Conservation (phyloP, 2,888 invertebrate genomes). For the Andrena praecox region DNA sequence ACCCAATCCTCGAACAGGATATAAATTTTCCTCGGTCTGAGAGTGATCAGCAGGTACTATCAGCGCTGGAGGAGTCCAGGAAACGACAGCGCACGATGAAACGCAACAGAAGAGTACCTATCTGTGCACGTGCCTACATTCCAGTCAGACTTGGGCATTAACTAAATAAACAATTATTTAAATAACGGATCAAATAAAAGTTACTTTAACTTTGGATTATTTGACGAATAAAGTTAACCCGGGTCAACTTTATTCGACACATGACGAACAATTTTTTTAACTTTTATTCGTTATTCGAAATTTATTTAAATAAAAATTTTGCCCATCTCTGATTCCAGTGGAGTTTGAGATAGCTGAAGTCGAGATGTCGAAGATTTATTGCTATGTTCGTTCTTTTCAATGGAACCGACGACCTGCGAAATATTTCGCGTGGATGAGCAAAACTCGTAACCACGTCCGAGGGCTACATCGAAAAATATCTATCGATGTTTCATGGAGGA, state of each 20-base stretch:
- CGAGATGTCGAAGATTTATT: not conserved
- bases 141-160: too few species aligned
- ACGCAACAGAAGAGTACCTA: not conserved
- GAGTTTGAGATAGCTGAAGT: too few species aligned
- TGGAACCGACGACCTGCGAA: slow-evolving; percentile 5
- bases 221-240: too few species aligned
- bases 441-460: not conserved
- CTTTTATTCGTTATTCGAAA: too few species aligned
- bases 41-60: not conserved
- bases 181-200: too few species aligned
- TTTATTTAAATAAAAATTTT: too few species aligned
- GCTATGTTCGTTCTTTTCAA: not conserved
- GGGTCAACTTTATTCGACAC: too few species aligned
- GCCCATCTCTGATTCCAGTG: too few species aligned
- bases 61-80: not conserved
- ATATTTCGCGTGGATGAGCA: slow-evolving; percentile 1
- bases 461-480: slow-evolving; percentile 9
- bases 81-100: not conserved
- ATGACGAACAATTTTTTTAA: too few species aligned
- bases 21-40: not conserved
- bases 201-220: too few species aligned
- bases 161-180: too few species aligned
- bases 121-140: not conserved
- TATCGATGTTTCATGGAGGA: slow-evolving; percentile 14
- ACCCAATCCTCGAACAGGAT: not conserved